Evolutionary conservation across 2,113 vertebrate species (phyloP).

Genomic region (Dendrocopos noguchii): DNA sequence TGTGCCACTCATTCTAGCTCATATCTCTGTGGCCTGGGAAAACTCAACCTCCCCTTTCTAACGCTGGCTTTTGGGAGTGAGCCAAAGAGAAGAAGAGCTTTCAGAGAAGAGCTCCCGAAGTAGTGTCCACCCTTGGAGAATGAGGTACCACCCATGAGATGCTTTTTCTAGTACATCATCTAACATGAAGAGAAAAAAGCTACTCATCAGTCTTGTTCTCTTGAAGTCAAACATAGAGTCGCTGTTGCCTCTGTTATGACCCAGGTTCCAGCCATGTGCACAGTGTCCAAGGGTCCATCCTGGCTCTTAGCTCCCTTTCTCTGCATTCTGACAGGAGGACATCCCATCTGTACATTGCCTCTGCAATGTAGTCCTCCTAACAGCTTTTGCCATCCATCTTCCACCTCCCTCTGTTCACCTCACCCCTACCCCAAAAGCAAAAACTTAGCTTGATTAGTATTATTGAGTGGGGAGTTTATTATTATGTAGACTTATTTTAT

Average conservation of each 20-base stretch:
- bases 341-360: background rate
- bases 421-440: background rate
- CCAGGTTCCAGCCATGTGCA: background rate
- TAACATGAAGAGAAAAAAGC: background rate
- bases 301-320: background rate
- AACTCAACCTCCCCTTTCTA: background rate
- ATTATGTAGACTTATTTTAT: slow-evolving; percentile 3
- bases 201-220: background rate
- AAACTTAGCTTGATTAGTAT: background rate
- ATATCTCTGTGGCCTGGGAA: background rate
- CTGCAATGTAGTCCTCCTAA: background rate
- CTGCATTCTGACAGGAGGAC: background rate
- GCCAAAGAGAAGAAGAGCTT: background rate
- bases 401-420: background rate
- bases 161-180: background rate
- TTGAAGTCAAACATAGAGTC: background rate
- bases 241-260: fast-evolving
- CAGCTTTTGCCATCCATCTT: background rate
- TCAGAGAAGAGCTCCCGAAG: background rate
- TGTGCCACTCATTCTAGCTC: background rate
- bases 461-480: background rate
- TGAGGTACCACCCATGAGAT: background rate
- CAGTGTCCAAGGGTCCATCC: background rate
- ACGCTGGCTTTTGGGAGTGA: background rate
- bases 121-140: background rate